Evolutionary conservation across 2,888 invertebrate genomes (phyloP), one percentile per base, ranked within the genome.

Genomic region (Desoria tigrina): DNA sequence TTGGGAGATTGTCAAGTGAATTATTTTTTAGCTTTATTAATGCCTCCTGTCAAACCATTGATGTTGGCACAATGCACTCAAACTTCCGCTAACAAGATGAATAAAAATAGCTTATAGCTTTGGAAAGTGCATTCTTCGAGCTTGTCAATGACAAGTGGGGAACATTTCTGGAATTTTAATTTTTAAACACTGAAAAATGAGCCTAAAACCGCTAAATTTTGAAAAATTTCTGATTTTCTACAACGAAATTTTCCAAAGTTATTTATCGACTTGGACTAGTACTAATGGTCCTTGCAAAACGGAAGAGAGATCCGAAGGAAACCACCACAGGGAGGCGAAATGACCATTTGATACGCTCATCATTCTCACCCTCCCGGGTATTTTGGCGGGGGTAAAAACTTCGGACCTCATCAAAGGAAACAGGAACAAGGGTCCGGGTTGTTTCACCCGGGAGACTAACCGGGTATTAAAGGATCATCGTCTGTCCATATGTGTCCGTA

Each of bases 311-410:
- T 60, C 60, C 50, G 49, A 60, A 51, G 60, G 51, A 60, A 28
- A 60, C 23, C 60, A 51, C 68, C n/a, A 51, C 61, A n/a, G 64
- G 68, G 68, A 65, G 68, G 64, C 61, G n/a, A 64, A 68, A 68
- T 65, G 64, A 65, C 64, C 64, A 57, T 62, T 63, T 56, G 56
- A 49, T 56, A 32, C 55, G 55, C 27, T 56, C 56, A 37, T 28
- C 50, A 24, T 51, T 60, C 39, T 39, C 60, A 21, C 39, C 53
- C 26, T 58, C 27, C 49, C 24, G 45, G 45, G 45, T 45, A 45
- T 45, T 45, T 45, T 45, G 4, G 11, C 6, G 7, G 18, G n/a
- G 9, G 27, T 27, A 28, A 4, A n/a, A 23, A 2, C 24, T 9
- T 58, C 16, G 28, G 49, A 14, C 42, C 26, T 32, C 32, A 32